These are phyloP conservation scores for Campylomormyrus tamandua DNA, from an alignment of 2,113 vertebrate species.

Conservation along the genomic window DNA sequence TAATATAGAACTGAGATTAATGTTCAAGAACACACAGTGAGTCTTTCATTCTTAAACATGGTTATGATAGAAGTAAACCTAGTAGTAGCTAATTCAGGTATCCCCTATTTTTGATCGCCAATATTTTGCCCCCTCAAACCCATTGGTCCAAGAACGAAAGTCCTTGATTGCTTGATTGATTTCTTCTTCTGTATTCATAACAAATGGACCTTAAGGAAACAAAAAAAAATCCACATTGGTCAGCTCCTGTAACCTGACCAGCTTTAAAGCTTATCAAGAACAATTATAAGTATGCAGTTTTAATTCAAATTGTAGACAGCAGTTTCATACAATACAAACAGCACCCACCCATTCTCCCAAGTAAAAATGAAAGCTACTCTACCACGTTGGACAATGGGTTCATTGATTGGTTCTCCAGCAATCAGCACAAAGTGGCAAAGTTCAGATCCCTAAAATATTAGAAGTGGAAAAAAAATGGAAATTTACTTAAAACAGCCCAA, in stretches of 20 bases:
- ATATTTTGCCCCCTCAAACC: constrained; percentile 63
- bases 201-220: constrained; percentile 59
- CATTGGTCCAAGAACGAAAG: constrained; percentile 57
- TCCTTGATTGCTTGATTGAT: constrained; percentile 61
- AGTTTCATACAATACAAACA: background rate
- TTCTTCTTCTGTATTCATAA: constrained; percentile 70
- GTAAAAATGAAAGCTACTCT: constrained; percentile 20
- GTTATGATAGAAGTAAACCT: background rate
- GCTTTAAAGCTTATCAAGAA: background rate
- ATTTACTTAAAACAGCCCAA: background rate
- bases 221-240: constrained; percentile 20
- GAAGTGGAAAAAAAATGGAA: background rate
- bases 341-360: background rate
- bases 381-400: constrained; percentile 59
- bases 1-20: background rate
- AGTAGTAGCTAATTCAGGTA: background rate
- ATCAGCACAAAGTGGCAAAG: constrained; percentile 63
- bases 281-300: background rate
- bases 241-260: background rate
- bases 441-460: constrained; percentile 50
- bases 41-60: background rate
- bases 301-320: background rate
- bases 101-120: constrained; percentile 63
- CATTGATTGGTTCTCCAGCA: constrained; percentile 63
- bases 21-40: background rate